These are phyloP conservation scores for Himalopsyche phryganea DNA, from an alignment of 1,140 invertebrate species.

Conservation along the genomic window DNA sequence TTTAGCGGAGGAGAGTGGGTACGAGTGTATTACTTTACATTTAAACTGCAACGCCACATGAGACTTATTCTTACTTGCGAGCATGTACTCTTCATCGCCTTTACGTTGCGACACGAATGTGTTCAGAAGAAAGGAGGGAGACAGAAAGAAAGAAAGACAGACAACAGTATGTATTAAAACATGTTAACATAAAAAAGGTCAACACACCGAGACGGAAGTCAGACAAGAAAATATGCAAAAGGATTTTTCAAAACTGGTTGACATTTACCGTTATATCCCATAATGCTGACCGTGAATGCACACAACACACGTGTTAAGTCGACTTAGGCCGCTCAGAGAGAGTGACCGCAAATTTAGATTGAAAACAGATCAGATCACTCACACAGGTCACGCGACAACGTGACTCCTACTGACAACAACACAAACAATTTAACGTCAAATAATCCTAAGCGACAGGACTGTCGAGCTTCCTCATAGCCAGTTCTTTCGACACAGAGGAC, in stretches of 20 bases:
- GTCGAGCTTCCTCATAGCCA: constrained; percentile 21
- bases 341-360: constrained; percentile 22
- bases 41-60: constrained; percentile 25
- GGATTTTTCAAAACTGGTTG: background rate
- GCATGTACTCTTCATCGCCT: constrained; percentile 34
- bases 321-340: background rate
- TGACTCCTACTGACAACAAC: constrained; percentile 28
- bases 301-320: constrained; percentile 1
- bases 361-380: constrained; percentile 26
- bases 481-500: background rate
- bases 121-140: constrained; percentile 32
- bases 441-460: constrained; percentile 14
- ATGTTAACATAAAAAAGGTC: constrained; percentile 21
- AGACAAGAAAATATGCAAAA: constrained; percentile 8
- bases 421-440: constrained; percentile 20
- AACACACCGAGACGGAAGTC: constrained; percentile 2
- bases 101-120: constrained; percentile 29
- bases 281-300: background rate
- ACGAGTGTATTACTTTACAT: constrained; percentile 26
- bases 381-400: constrained; percentile 31
- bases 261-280: constrained; percentile 1
- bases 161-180: constrained; percentile 23
- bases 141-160: constrained; percentile 33
- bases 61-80: constrained; percentile 34
- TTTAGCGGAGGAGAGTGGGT: constrained; percentile 27